These are phyloP conservation scores for Micronycteris hirsuta DNA, from an alignment of 2,113 vertebrate genomes.

Conservation along the genomic window DNA sequence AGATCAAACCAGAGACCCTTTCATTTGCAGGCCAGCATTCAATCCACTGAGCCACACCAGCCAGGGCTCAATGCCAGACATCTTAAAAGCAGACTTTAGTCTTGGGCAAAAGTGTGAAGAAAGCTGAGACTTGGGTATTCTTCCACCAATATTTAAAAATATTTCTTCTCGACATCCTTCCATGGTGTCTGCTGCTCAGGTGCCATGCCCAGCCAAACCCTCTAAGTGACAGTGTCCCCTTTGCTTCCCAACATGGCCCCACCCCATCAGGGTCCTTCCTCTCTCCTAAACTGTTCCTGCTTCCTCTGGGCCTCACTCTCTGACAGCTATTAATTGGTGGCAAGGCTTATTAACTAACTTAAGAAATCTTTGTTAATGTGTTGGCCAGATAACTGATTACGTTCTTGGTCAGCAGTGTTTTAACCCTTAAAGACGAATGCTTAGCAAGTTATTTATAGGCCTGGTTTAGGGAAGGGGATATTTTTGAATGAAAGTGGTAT, in stretches of 20 bases:
- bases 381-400: background rate
- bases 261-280: background rate
- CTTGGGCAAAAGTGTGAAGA: background rate
- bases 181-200: background rate
- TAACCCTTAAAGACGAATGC: constrained; percentile 22
- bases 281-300: background rate
- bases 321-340: background rate
- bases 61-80: background rate
- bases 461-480: background rate
- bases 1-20: too few species aligned
- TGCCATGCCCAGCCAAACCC: background rate
- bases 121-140: background rate
- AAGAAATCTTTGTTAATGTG: background rate
- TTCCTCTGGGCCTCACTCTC: background rate
- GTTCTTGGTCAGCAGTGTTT: constrained; percentile 8
- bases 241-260: background rate
- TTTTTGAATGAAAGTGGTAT: constrained; percentile 27
- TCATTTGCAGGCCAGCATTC: too few species aligned
- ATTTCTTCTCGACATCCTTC: background rate
- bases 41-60: too few species aligned
- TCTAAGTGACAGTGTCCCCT: background rate
- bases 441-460: background rate
- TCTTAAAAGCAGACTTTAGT: background rate
- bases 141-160: background rate
- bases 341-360: constrained; percentile 19